Evolutionary conservation across 2,113 vertebrate species (phyloP).

Genomic region (Stomatorhinus ivindoensis): DNA sequence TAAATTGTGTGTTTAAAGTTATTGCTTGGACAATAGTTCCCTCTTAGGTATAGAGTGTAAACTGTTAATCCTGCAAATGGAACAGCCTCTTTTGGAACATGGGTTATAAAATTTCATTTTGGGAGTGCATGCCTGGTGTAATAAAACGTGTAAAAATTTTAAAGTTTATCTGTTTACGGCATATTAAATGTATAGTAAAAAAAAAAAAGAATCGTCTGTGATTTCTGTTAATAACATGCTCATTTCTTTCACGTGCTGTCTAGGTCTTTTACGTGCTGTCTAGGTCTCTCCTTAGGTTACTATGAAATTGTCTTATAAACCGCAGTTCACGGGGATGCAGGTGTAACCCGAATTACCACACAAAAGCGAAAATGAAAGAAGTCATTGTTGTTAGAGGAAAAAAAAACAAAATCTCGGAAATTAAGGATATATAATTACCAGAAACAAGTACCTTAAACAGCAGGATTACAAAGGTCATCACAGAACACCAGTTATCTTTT

Average conservation of each 20-base stretch:
- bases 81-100: neutral
- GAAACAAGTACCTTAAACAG: neutral
- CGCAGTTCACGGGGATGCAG: neutral
- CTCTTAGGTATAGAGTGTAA: neutral
- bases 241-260: neutral
- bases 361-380: neutral
- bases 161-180: neutral
- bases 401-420: neutral
- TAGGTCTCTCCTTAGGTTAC: neutral
- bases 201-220: neutral
- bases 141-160: neutral
- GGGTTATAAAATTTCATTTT: neutral
- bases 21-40: neutral
- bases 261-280: neutral
- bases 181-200: neutral
- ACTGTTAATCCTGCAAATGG: neutral
- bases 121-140: neutral
- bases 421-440: neutral
- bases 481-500: neutral
- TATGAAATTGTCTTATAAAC: neutral
- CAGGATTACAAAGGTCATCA: neutral
- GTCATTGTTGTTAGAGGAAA: neutral
- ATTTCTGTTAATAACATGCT: neutral
- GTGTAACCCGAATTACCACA: neutral
- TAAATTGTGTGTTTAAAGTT: neutral